Conservation (phyloP, 2,797 vertebrate genomes). For the Pelobates cultripes region DNA sequence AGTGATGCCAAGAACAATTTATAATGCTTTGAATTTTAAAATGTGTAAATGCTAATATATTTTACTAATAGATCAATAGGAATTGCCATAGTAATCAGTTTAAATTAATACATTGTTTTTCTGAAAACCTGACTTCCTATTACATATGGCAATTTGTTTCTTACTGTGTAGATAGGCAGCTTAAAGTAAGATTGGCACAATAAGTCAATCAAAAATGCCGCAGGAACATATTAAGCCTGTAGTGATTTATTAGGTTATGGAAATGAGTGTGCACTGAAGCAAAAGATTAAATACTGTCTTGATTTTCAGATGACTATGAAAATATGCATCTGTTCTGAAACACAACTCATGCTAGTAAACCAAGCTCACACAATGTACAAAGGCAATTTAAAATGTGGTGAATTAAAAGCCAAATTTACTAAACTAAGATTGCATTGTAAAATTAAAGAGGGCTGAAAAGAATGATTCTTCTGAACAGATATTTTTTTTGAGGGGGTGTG, state of each 20-base stretch:
- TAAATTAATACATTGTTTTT: constrained; percentile 11
- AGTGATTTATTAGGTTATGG: constrained; percentile 53
- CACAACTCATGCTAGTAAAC: constrained; percentile 30
- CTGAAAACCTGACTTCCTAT: constrained; percentile 30
- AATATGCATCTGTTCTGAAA: constrained; percentile 20
- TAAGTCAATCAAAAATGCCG: constrained; percentile 50
- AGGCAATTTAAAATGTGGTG: no score
- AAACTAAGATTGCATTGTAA: no score
- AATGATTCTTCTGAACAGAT: no score
- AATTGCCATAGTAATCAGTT: constrained; percentile 12
- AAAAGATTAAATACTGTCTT: constrained; percentile 48
- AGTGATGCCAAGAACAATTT: no score
- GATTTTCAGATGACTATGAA: constrained; percentile 46
- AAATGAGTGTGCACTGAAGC: constrained; percentile 51
- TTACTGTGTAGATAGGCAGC: constrained; percentile 39
- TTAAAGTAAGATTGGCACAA: constrained; percentile 38
- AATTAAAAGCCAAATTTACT: no score
- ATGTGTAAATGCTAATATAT: no score
- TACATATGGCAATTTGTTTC: constrained; percentile 43
- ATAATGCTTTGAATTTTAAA: no score
- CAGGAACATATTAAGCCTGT: constrained; percentile 48
- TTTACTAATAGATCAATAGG: no score
- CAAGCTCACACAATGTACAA: constrained; percentile 8
- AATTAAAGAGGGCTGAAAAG: no score
- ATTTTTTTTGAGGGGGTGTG: no score